Evolutionary conservation across 2,888 invertebrate species (phyloP), one percentile per base, ranked within the genome.

Genomic region (Therioaphis trifolii): DNA sequence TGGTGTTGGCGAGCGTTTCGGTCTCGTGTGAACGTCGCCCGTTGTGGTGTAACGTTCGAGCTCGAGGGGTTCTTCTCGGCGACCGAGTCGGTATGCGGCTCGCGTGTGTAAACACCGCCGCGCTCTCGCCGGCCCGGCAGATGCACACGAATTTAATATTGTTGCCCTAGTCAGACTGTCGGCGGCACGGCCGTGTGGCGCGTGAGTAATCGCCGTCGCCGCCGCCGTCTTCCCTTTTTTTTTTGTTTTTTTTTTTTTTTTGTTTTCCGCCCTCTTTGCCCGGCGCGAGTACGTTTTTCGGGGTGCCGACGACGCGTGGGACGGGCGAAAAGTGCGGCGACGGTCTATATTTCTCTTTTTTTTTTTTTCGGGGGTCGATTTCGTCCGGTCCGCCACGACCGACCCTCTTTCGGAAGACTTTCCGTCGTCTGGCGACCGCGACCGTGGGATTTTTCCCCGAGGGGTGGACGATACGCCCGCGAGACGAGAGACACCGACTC

Each of bases 141-240:
- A 14, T 63, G 63, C 46, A 63, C 63, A 76, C 61, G 76, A 76
- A 76, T 76, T 76, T 63, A 63, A 46, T 76, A 76, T 76, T 76
- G 76, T 76, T 76, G 76, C 76, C 76, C 76, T 76, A 76, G 76
- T 76, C 76, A 76, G 46, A 76, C 76, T 46, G 61, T 46, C 75
- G 74, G 14, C 76, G 29, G n/a, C n/a, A n/a, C n/a, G n/a, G n/a
- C n/a, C n/a, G n/a, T 27, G 75, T 35, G 27, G 29, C 21, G 55
- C 40, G 55, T 58, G 75, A 58, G 75, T 75, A 75, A 75, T 63
- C 74, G 58, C 9, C 72, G 52, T 52, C 71, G 27, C 15, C 71
- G 55, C 55, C n/a, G 43, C n/a, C 46, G 61, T 12, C 27, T 76
- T 76, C 76, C 76, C 61, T 58, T 75, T 58, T 46, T 27, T n/a